phyloP scores from a whole-genome alignment of 2,797 vertebrate genomes.

The Lerista edwardsae region DNA sequence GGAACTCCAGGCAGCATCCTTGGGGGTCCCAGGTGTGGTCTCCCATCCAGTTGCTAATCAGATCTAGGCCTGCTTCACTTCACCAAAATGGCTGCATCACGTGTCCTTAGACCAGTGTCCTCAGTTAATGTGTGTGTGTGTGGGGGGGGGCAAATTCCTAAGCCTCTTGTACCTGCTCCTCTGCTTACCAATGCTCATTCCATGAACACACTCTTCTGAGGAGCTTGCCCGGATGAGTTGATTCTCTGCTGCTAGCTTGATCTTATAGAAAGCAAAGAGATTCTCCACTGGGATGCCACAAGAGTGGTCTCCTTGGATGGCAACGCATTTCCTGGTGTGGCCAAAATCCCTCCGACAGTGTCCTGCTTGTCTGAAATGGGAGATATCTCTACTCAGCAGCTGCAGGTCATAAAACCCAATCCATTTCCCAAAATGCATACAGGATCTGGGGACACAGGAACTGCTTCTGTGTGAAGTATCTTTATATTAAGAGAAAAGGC shows the following conservation, averaged over 20 bases:
- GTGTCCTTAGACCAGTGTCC: too few species aligned
- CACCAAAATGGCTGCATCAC: too few species aligned
- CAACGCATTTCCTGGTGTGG: not conserved
- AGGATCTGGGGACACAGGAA: too few species aligned
- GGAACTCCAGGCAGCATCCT: too few species aligned
- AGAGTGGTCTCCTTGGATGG: not conserved
- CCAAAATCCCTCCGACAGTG: conserved; percentile 16
- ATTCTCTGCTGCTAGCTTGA: conserved; percentile 26
- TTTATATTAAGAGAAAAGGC: too few species aligned
- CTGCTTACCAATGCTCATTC: conserved; percentile 37
- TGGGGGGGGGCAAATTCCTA: too few species aligned
- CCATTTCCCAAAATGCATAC: too few species aligned
- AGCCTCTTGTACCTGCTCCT: rapidly evolving
- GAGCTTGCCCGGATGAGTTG: not conserved
- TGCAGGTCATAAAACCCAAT: not conserved
- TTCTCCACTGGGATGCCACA: conserved; percentile 19
- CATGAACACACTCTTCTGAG: conserved; percentile 22
- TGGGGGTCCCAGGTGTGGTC: too few species aligned
- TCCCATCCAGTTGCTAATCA: too few species aligned
- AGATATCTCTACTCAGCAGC: not conserved
- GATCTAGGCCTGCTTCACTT: too few species aligned
- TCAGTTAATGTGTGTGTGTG: too few species aligned
- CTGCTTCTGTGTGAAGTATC: too few species aligned
- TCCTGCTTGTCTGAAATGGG: conserved; percentile 17
- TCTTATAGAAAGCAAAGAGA: conserved; percentile 40